Percentiles rank a stretch among this genome's conserved stretches.
Evolutionary conservation across 2,113 vertebrate genomes (phyloP).

Genomic region (Chaetura pelagica): DNA sequence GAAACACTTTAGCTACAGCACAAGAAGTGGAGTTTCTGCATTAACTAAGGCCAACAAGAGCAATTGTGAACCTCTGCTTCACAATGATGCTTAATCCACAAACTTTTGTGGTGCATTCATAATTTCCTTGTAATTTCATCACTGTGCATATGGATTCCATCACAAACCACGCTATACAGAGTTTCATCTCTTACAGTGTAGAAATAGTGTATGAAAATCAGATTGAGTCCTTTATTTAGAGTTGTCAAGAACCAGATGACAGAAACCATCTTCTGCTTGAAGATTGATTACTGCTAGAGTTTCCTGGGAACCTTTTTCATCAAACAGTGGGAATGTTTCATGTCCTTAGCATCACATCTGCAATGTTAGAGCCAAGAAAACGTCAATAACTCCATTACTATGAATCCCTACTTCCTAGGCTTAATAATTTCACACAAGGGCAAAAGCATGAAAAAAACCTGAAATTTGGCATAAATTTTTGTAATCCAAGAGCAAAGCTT

Average conservation of each 20-base stretch:
- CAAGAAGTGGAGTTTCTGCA: not conserved
- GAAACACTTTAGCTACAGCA: not conserved
- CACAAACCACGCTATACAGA: not conserved
- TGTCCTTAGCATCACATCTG: conserved; percentile 34
- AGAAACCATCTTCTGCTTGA: conserved; percentile 28
- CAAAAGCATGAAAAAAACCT: not conserved
- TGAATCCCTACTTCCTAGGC: conserved; percentile 1
- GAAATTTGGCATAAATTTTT: conserved; percentile 23
- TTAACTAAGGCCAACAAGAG: not conserved
- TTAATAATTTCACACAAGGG: conserved; percentile 34
- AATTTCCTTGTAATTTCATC: not conserved
- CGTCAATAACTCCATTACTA: not conserved
- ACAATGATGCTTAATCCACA: not conserved
- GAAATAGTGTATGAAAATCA: conserved; percentile 15
- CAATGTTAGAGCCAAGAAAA: conserved; percentile 9
- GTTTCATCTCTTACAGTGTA: not conserved
- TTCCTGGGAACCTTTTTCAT: conserved; percentile 33
- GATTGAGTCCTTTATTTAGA: conserved; percentile 23
- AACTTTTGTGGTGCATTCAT: not conserved
- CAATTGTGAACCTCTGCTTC: not conserved
- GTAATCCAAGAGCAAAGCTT: conserved; percentile 21
- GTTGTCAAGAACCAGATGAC: conserved; percentile 26
- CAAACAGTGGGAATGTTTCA: conserved; percentile 19
- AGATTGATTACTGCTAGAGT: conserved; percentile 9
- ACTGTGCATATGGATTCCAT: not conserved